Evolutionary conservation across 2,888 invertebrate species (phyloP), one percentile per base, ranked within the genome.

Genomic region (Lepeophtheirus nordmannii): DNA sequence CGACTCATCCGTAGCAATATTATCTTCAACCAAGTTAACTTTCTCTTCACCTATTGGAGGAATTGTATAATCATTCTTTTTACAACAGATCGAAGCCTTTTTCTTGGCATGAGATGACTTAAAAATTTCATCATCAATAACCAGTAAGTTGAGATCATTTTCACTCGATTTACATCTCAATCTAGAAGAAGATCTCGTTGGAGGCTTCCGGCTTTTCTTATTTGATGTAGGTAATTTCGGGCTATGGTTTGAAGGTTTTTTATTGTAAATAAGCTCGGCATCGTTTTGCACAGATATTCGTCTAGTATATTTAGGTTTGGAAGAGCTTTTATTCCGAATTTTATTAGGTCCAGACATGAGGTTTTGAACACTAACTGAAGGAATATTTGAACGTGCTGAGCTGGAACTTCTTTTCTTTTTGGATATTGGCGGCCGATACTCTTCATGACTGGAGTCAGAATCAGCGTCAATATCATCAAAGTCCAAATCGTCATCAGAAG

Each of bases 401-500:
- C 53, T 46, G 53, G 1, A n/a, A n/a, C 8, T 46, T 46, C 53
- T 63, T 30, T 63, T 63, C 20, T 14, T 14, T n/a, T 30, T 30
- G 12, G 62, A 17, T 14, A 8, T 23, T 22, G 20, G 22, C 3
- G 63, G 63, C n/a, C n/a, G 20, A 11, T 56, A 53, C n/a, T 63
- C 63, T 63, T 63, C 53, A 37, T 56, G 22, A n/a, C 23, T 53
- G 22, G 23, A 53, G 8, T 20, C 20, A 37, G 30, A 23, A 30
- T 60, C 14, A n/a, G 60, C 11, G 1, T 30, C 22, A 37, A 23
- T 8, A 10, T 60, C 60, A 10, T 56, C 53, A 12, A 12, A 12
- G 10, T 46, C 53, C 1, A 46, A 20, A 22, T 63, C 63, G 10
- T 22, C 22, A 22, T 46, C 53, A 10, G 63, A 63, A 22, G 63